Evolutionary conservation across 2,797 vertebrate genomes (phyloP), one percentile per base, ranked within the genome.

Genomic region (Enteromius mattozi): DNA sequence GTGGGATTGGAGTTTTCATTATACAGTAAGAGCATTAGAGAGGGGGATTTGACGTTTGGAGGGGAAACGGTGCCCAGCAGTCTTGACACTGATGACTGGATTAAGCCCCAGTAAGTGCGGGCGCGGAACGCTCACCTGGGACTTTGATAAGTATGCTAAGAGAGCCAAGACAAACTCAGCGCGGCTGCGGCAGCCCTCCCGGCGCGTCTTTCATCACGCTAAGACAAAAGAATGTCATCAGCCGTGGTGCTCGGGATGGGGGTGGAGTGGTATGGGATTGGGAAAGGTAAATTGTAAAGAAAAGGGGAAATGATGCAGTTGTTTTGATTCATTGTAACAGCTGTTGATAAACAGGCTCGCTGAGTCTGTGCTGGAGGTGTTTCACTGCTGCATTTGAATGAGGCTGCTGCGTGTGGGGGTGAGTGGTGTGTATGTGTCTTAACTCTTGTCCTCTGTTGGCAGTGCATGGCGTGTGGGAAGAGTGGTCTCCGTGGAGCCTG

Each of bases 391-490:
- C 40, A 78, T 79, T 49, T 63, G 59, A 79, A 79, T 66, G 59
- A 45, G 77, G 37, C 16, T 91, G 91, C 90, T 91, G 91, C 90
- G 30, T 79, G 9, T 80, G 81, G 91, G 27, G 0, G 27, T 6
- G 88, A 88, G 86, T 89, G 82, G 87, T 81, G 27, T 88, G 86
- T 86, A 88, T 89, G 89, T 90, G 89, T 90, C 90, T 92, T 96
- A 93, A 95, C 87, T 87, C 90, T 90, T 90, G 90, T 92, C 92
- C 92, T 95, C 85, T 95, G 94, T 93, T 85, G 88, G 90, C 97
- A 99, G 98, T 99, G 93, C 98, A 99, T 90, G 98, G 98, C 93
- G 96, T 99, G 88, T 99, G 98, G 98, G 98, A 99, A 92, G 98
- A 99, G 90, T 99, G 98, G 98, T 99, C 98, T 91, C 98, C 98